Base-by-base conservation (phyloP, 2,113 vertebrate genomes). In the Telmatochromis sp. region DNA sequence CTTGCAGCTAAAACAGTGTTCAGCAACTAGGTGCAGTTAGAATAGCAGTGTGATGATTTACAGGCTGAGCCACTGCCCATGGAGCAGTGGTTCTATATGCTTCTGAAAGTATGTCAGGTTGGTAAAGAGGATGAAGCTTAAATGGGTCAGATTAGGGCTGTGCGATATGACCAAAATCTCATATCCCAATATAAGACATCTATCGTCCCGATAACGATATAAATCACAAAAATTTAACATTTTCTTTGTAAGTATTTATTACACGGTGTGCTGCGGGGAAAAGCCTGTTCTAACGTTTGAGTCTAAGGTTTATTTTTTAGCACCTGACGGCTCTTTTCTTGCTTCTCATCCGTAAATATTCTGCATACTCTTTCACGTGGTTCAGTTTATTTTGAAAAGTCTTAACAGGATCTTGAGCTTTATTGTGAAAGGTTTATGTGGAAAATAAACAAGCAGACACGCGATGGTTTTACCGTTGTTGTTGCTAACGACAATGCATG, bases 391-490 rank as follows among this genome's bases (percentile, higher is more conserved):
- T 57, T 57, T 57, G 21, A 14, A 55, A 58, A 28, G 1, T 57
- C 13, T 57, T 1, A 28, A 57, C 4, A 57, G 55, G 7, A 15
- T 57, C 23, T 57, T 28, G 13, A 57, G 13, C 23, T 57, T 28
- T 28, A 57, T 57, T 57, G 23, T 57, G 23, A 57, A 9, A 57
- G 23, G 55, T 15, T 57, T 9, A 57, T 28, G 55, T 28, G 55
- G 55, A 58, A 58, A 58, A 58, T 58, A 58, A 58, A 58, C 23
- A 8, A 5, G 23, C 23, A 2, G 12, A 57, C 55, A 57, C 55
- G 1, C 1, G 1, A 28, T 57, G 23, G 3, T 57, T 15, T 57
- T 57, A 57, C 23, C 0, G 0, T 57, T 0, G 7, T 28, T 15
- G 55, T 57, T 57, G 55, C 55, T 57, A 57, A 57, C 3, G 3